Evolutionary conservation across 2,888 invertebrate genomes (phyloP), one percentile per base, ranked within the genome.

Genomic region (Cryptocephalus primarius): DNA sequence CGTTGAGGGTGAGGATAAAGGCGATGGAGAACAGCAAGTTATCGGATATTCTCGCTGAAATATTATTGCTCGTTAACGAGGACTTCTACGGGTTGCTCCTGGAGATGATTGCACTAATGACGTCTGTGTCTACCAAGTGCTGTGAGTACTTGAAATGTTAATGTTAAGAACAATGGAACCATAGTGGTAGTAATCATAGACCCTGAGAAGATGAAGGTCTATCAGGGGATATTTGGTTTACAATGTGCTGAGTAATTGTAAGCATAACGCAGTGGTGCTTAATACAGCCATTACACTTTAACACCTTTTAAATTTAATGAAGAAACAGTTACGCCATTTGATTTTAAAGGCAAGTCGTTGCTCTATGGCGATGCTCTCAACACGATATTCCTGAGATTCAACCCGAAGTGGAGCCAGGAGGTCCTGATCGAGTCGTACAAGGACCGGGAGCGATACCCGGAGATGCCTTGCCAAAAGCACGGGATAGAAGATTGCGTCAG

Each of bases 1-100:
- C 56, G 9, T 39, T 59, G 14, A 56, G 57, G 34, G 48, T 63
- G 9, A 50, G 62, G 31, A 50, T 50, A 32, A 51, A 54, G 14
- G 62, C 64, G 8, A 55, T 67, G 11, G 64, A 64, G 46, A 56
- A 53, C 9, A 72, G 72, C n/a, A 51, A 52, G 39, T 56, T 73
- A 8, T 64, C 72, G 8, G 49, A 61, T 38, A 63, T 61, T 31
- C 47, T 71, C 2, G 55, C 56, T 0, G 60, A 68, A 46, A 49
- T 70, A 6, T 42, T 70, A 14, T 57, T 61, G 46, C 50, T 64
- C 40, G 63, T 60, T 1, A 56, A 61, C 40, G 48, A 55, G 2
- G 58, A 60, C n/a, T 57, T 62, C 13, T 71, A 67, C 44, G 50
- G 54, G 6, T 56, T 55, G 34, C 41, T 67, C 10, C 55, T 73